A percentile compares a stretch with the other conserved stretches of the same genome.
Evolutionary conservation across 2,888 invertebrate species (phyloP).

Genomic region (Lomographa bimaculata): DNA sequence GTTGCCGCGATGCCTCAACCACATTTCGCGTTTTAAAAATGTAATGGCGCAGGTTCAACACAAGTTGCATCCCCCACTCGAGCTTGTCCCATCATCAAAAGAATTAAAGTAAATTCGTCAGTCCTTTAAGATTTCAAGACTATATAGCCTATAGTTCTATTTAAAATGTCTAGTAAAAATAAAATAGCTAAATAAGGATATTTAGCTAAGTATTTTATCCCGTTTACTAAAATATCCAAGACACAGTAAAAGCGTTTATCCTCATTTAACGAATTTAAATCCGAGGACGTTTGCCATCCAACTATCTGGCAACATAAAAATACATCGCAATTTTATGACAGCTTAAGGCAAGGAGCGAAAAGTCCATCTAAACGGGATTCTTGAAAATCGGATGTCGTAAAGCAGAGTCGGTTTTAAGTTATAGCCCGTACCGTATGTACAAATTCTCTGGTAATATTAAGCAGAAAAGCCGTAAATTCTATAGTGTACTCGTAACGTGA

Average conservation of each 20-base stretch:
- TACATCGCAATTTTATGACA: constrained; percentile 42
- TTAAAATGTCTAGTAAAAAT: too few relatives aligned
- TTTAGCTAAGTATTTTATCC: too few relatives aligned
- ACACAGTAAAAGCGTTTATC: constrained; percentile 28
- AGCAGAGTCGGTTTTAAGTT: constrained; percentile 52
- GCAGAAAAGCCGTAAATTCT: constrained; percentile 60
- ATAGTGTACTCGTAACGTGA: constrained; percentile 49
- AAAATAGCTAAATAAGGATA: too few relatives aligned
- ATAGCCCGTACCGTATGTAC: constrained; percentile 55
- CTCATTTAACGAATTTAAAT: constrained; percentile 31
- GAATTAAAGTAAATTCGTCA: too few relatives aligned
- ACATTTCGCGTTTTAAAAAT: too few relatives aligned
- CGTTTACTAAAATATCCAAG: too few relatives aligned
- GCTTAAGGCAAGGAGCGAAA: constrained; percentile 35
- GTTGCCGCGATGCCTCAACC: too few relatives aligned
- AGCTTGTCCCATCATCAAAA: too few relatives aligned
- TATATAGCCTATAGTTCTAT: too few relatives aligned
- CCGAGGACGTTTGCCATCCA: constrained; percentile 27
- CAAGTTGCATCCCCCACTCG: too few relatives aligned
- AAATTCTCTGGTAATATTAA: constrained; percentile 60
- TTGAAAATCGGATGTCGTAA: constrained; percentile 57
- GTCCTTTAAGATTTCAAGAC: too few relatives aligned
- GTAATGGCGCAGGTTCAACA: too few relatives aligned
- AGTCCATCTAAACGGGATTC: constrained; percentile 36
- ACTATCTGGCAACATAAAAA: constrained; percentile 40